Evolutionary conservation across 2,113 vertebrate genomes (phyloP), one percentile per base, ranked within the genome.

Genomic region (Platysteira castanea): DNA sequence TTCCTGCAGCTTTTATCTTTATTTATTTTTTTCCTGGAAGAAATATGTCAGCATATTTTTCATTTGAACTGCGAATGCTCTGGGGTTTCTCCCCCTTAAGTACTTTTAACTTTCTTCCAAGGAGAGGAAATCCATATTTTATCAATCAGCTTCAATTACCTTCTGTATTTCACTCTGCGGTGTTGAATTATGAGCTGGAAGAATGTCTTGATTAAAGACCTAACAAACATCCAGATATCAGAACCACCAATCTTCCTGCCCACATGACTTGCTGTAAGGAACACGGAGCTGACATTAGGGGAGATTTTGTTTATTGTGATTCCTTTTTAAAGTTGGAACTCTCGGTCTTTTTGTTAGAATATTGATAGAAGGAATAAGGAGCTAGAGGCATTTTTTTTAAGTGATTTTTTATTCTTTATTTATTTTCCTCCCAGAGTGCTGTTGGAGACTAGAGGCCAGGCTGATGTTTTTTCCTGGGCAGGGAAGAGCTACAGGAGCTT

Each of bases 181-280:
- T 91, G 73, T 93, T 97, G 70, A 96, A 95, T 95, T 71, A 95
- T 56, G 90, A 87, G 94, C 86, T 96, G 93, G 91, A 97, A 90
- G 69, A 94, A 94, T 49, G 92, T 92, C 91, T 80, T 97, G 97
- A 98, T 98, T 98, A 96, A 97, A 97, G 96, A 94, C 81, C 37
- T 92, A 88, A 85, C 84, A 97, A 97, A 94, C 82, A 94, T 83
- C 44, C 53, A 61, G 67, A 79, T 90, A 91, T 33, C 80, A 65
- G 73, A 93, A n/a, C 70, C 89, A 95, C 92, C 57, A 65, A 84
- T 91, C 94, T 82, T 92, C 61, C 59, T 78, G 68, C 53, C 84
- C 5, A 5, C 28, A 44, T 42, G 42, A 61, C 82, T 28, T 8
- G 41, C 42, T 70, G 15, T 10, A 61, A 33, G 46, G 56, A 93